Conservation (phyloP, 2,888 invertebrate genomes). For the Acleris holmiana region DNA sequence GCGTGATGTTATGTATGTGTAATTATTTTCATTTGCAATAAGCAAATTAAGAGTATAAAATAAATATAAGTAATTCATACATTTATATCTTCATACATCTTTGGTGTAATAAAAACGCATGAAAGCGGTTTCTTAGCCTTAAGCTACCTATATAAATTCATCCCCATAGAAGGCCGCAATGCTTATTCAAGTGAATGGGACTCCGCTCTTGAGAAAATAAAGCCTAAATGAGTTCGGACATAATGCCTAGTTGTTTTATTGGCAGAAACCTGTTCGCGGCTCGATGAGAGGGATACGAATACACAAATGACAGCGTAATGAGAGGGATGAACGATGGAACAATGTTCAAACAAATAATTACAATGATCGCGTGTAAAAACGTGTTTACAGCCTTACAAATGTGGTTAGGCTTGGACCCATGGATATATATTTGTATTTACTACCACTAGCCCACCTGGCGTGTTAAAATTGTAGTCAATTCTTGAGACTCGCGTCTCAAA, state of each 20-base stretch:
- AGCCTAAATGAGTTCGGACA: constrained; percentile 54
- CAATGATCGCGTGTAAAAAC: constrained; percentile 4
- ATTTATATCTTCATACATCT: no score
- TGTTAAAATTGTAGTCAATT: no score
- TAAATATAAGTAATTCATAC: no score
- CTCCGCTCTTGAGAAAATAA: constrained; percentile 47
- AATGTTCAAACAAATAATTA: constrained; percentile 20
- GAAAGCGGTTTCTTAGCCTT: no score
- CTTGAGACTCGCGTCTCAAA: no score
- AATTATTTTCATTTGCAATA: no score
- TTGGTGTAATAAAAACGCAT: no score
- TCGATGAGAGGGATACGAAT: constrained; percentile 12
- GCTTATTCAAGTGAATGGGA: constrained; percentile 58
- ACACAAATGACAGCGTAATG: constrained; percentile 4
- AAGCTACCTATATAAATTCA: background rate
- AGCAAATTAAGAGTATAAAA: no score
- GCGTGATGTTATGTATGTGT: no score
- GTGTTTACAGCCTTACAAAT: constrained; percentile 1
- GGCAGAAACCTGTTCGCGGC: constrained; percentile 52
- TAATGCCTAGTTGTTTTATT: constrained; percentile 57
- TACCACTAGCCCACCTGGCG: no score
- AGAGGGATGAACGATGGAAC: constrained; percentile 23
- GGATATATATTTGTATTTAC: no score
- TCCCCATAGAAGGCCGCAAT: background rate
- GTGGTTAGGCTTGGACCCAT: background rate